Evolutionary conservation across 2,888 invertebrate species (phyloP).

Genomic region (Autographa pulchrina): DNA sequence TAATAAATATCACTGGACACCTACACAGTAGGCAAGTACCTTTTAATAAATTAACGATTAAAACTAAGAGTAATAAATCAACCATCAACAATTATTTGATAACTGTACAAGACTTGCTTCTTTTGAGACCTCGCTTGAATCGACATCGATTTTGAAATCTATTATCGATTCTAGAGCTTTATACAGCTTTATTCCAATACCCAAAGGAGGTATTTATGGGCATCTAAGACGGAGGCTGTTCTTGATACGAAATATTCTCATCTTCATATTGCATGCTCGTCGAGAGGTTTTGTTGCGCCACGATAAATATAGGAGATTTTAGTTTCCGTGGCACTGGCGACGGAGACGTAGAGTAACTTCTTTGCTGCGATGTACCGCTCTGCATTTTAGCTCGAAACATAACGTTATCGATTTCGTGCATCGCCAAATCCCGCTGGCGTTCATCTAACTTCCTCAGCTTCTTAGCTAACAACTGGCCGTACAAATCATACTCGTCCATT

Average conservation of each 20-base stretch:
- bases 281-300: slow-evolving; percentile 65
- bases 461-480: slow-evolving; percentile 80
- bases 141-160: neutral
- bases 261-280: slow-evolving; percentile 71
- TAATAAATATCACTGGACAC: neutral
- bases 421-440: slow-evolving; percentile 80
- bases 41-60: neutral
- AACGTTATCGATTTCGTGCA: slow-evolving; percentile 85
- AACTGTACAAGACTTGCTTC: neutral
- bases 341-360: slow-evolving; percentile 70
- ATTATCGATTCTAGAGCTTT: neutral
- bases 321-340: slow-evolving; percentile 70
- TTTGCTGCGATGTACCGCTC: slow-evolving; percentile 58
- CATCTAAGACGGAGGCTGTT: slow-evolving; percentile 59
- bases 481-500: slow-evolving; percentile 82
- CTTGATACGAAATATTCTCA: slow-evolving; percentile 74
- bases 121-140: neutral
- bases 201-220: neutral
- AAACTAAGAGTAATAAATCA: neutral
- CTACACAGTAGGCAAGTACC: neutral
- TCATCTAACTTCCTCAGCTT: slow-evolving; percentile 83
- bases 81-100: neutral
- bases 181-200: slow-evolving; percentile 23
- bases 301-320: slow-evolving; percentile 78
- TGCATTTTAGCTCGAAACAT: slow-evolving; percentile 83